Percentiles rank a stretch among this genome's conserved stretches.
Evolutionary conservation across 2,113 vertebrate species (phyloP).

Genomic region (Bujurquina vittata): DNA sequence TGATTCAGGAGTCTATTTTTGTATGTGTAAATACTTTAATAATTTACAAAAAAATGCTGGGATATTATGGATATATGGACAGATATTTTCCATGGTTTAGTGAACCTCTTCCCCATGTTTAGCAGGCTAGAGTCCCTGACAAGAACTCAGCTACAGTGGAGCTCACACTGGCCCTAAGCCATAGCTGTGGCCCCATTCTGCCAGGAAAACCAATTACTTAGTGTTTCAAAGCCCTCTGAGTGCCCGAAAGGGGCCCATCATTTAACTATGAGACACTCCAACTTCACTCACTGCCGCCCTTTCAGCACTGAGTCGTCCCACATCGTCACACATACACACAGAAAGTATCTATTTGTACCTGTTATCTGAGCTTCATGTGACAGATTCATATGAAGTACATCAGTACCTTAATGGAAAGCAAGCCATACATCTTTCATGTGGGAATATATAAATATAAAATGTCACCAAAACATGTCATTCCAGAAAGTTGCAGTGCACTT

Average conservation of each 20-base stretch:
- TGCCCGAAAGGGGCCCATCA: conserved; percentile 63
- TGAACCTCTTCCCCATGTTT: background rate
- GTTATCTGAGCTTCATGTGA: background rate
- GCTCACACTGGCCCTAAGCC: conserved; percentile 59
- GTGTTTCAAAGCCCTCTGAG: conserved; percentile 62
- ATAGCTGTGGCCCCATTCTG: conserved; percentile 74
- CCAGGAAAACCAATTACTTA: conserved; percentile 79
- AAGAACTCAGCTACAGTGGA: conserved; percentile 40
- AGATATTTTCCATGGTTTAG: background rate
- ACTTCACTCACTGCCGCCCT: conserved; percentile 55
- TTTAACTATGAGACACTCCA: conserved; percentile 71
- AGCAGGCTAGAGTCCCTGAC: conserved; percentile 29
- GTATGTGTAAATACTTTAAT: background rate
- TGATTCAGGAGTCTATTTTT: background rate
- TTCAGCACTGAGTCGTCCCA: conserved; percentile 20
- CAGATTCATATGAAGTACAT: background rate
- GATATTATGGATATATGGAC: too few relatives aligned
- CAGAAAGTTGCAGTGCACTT: conserved; percentile 13
- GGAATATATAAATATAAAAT: background rate
- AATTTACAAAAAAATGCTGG: background rate
- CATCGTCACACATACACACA: background rate
- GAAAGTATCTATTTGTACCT: background rate
- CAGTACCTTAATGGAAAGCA: background rate
- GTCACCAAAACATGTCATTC: background rate
- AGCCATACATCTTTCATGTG: background rate